Conservation (phyloP, 2,113 vertebrate genomes). For the Zeus faber region DNA sequence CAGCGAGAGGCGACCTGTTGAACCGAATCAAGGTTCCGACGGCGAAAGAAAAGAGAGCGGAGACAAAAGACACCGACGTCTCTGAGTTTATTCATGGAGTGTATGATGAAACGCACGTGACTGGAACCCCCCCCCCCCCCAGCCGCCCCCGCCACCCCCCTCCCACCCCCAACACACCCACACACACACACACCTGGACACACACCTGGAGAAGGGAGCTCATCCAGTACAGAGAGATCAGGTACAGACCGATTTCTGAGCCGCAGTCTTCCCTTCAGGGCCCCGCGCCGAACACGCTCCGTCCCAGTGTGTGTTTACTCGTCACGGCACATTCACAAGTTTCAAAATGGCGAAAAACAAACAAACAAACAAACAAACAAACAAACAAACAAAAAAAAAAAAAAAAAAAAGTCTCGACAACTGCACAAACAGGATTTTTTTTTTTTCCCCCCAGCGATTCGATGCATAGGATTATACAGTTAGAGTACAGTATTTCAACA, state of each 20-base stretch:
- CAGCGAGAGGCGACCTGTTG: too few species aligned
- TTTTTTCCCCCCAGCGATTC: conserved; percentile 41
- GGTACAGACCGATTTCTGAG: conserved; percentile 59
- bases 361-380: conserved; percentile 63
- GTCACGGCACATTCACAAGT: conserved; percentile 72
- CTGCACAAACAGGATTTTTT: conserved; percentile 57
- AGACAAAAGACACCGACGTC: conserved; percentile 56
- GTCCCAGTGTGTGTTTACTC: conserved; percentile 54
- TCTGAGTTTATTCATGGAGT: conserved; percentile 71
- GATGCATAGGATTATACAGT: conserved; percentile 80
- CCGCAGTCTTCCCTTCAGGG: conserved; percentile 61
- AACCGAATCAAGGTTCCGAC: too few species aligned
- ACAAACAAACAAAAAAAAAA: conserved; percentile 25
- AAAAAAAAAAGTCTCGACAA: conserved; percentile 57
- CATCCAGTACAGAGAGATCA: conserved; percentile 63
- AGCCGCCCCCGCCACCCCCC: conserved; percentile 28
- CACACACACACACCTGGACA: conserved; percentile 12
- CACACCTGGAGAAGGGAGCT: conserved; percentile 48
- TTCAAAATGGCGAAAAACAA: conserved; percentile 40
- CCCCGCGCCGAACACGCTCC: conserved; percentile 48
- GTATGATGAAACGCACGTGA: conserved; percentile 64
- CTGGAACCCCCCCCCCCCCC: conserved; percentile 29
- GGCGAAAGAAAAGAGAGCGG: conserved; percentile 60
- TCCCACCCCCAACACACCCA: not conserved
- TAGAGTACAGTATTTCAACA: conserved; percentile 77